Evolutionary conservation across 2,888 invertebrate genomes (phyloP).

Genomic region (Monoplex corrugatus): DNA sequence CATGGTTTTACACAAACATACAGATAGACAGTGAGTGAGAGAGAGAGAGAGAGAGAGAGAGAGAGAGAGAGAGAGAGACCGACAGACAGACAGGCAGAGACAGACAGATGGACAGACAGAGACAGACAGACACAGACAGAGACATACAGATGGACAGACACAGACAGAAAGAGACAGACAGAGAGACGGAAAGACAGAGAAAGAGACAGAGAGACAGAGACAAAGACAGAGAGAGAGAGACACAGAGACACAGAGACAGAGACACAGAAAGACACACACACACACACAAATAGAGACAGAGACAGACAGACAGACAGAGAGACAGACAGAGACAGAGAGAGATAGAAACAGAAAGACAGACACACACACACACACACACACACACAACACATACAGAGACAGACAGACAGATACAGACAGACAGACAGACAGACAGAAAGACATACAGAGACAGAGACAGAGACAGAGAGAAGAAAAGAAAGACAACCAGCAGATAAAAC

Average conservation of each 20-base stretch:
- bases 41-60: too few relatives aligned
- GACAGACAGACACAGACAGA: too few relatives aligned
- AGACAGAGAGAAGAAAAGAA: too few relatives aligned
- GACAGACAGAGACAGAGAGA: background rate
- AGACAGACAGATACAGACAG: background rate
- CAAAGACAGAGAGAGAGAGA: constrained; percentile 10
- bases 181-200: background rate
- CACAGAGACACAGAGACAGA: background rate
- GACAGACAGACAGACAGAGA: background rate
- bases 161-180: too few relatives aligned
- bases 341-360: background rate
- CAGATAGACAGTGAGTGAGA: too few relatives aligned
- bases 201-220: background rate
- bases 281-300: background rate
- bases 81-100: background rate
- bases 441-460: too few relatives aligned
- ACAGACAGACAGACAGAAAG: too few relatives aligned
- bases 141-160: too few relatives aligned
- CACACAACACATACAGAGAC: background rate
- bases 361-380: background rate
- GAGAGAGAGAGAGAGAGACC: too few relatives aligned
- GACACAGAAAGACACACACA: too few relatives aligned
- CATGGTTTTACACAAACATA: too few relatives aligned
- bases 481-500: background rate
- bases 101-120: background rate